These are phyloP conservation scores for Seladonia tumulorum DNA, from an alignment of 2,888 invertebrate genomes.

Conservation along the genomic window DNA sequence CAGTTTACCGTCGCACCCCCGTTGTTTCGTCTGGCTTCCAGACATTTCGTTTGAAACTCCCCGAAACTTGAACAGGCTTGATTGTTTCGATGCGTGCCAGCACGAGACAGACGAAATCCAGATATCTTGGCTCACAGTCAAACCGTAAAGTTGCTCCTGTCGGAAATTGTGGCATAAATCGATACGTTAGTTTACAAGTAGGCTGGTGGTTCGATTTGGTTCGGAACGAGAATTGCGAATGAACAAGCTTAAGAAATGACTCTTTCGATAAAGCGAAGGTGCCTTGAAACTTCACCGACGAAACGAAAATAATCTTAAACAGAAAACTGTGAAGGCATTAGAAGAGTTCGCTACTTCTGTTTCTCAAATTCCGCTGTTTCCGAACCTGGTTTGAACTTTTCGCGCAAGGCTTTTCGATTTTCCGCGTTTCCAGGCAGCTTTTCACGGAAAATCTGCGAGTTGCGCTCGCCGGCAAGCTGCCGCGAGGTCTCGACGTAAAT, in stretches of 20 bases:
- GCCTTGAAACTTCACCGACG: too few relatives aligned
- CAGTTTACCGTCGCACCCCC: background rate
- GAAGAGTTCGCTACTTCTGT: too few relatives aligned
- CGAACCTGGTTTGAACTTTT: background rate
- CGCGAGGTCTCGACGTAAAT: conserved; percentile 19
- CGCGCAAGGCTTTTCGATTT: background rate
- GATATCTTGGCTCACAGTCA: background rate
- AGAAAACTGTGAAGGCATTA: too few relatives aligned
- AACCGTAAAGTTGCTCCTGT: background rate
- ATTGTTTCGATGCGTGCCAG: background rate
- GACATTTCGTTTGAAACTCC: background rate
- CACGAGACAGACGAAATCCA: background rate
- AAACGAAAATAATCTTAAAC: too few relatives aligned
- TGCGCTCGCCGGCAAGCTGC: background rate
- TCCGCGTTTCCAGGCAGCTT: too few relatives aligned
- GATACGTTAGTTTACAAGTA: background rate
- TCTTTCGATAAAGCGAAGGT: too few relatives aligned
- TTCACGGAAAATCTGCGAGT: background rate
- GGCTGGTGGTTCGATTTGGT: background rate
- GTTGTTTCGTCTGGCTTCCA: background rate
- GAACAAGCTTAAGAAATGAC: background rate
- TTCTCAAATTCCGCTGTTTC: too few relatives aligned
- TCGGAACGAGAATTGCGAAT: background rate
- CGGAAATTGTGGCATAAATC: background rate
- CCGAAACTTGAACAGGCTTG: background rate